Evolutionary conservation across 1,140 invertebrate species (phyloP).

Genomic region (Achroia grisella): DNA sequence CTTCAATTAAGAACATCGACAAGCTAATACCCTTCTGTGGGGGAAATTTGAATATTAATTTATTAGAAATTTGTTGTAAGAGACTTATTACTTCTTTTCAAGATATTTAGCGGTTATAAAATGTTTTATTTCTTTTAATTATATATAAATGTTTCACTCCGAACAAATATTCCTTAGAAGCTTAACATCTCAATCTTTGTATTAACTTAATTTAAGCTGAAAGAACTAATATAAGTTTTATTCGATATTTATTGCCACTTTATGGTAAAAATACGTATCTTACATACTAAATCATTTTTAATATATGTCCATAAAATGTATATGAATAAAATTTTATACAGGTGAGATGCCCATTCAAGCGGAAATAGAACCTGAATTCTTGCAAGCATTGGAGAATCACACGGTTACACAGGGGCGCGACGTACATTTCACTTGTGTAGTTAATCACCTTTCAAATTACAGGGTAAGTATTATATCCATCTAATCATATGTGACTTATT

Average conservation of each 20-base stretch:
- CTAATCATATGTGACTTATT: too few species aligned
- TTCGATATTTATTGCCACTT: too few species aligned
- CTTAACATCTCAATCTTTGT: too few species aligned
- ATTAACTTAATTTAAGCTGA: too few species aligned
- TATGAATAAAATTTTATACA: slow-evolving; percentile 15
- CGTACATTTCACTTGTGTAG: slow-evolving; percentile 90
- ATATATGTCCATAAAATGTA: neutral
- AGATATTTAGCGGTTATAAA: too few species aligned
- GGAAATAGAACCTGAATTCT: slow-evolving; percentile 82
- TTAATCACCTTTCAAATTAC: slow-evolving; percentile 90
- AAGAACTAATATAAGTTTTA: too few species aligned
- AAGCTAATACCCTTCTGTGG: slow-evolving; percentile 27
- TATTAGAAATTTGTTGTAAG: slow-evolving; percentile 31
- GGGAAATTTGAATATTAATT: slow-evolving; percentile 43
- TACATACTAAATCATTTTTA: neutral
- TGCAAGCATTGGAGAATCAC: slow-evolving; percentile 87
- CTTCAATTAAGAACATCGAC: slow-evolving; percentile 30
- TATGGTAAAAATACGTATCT: too few species aligned
- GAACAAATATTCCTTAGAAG: too few species aligned
- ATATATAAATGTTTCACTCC: too few species aligned
- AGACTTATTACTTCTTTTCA: too few species aligned
- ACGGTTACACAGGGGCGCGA: slow-evolving; percentile 91
- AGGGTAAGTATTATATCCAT: slow-evolving; percentile 77
- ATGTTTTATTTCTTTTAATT: too few species aligned
- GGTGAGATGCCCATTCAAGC: slow-evolving; percentile 60